Percentiles rank a stretch among this genome's conserved stretches.
phyloP scores from a whole-genome alignment of 1,140 invertebrate species.

The Condylostylus longicornis region DNA sequence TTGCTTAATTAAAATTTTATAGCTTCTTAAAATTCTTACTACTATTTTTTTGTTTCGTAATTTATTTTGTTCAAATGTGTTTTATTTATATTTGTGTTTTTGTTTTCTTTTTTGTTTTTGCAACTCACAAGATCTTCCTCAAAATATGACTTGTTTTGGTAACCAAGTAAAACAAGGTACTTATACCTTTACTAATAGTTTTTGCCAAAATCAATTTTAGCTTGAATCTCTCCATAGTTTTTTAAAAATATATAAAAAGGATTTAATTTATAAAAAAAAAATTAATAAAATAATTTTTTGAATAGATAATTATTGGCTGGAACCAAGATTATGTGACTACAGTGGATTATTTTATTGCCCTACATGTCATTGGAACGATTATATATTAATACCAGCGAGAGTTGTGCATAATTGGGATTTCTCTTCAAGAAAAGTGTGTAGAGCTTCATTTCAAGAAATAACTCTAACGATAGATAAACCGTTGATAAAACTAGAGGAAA shows the following conservation, averaged over 20 bases:
- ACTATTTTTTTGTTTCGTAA: slow-evolving; percentile 3
- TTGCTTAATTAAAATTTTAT: not conserved
- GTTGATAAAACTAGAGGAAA: slow-evolving; percentile 60
- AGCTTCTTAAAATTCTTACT: not conserved
- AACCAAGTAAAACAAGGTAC: slow-evolving; percentile 8
- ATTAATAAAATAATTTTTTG: too few species aligned
- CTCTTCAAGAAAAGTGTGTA: slow-evolving; percentile 38
- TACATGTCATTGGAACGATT: slow-evolving; percentile 78
- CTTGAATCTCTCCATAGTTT: too few species aligned
- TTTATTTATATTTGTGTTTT: slow-evolving; percentile 1
- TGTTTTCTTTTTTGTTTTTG: slow-evolving; percentile 7
- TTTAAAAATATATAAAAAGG: too few species aligned
- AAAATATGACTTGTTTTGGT: slow-evolving; percentile 8
- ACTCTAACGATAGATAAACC: slow-evolving; percentile 47
- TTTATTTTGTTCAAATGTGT: slow-evolving; percentile 5
- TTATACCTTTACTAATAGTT: not conserved
- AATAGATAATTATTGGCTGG: slow-evolving; percentile 44
- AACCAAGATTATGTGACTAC: slow-evolving; percentile 75
- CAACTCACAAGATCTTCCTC: too few species aligned
- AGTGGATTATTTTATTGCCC: slow-evolving; percentile 80
- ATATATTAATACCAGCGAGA: slow-evolving; percentile 65
- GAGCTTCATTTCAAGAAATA: slow-evolving; percentile 40
- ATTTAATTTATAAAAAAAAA: too few species aligned
- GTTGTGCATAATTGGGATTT: slow-evolving; percentile 93
- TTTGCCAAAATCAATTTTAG: not conserved